A percentile compares a stretch with the other conserved stretches of the same genome.
Evolutionary conservation across 1,140 invertebrate species (phyloP).

Genomic region (Chelonus insularis): DNA sequence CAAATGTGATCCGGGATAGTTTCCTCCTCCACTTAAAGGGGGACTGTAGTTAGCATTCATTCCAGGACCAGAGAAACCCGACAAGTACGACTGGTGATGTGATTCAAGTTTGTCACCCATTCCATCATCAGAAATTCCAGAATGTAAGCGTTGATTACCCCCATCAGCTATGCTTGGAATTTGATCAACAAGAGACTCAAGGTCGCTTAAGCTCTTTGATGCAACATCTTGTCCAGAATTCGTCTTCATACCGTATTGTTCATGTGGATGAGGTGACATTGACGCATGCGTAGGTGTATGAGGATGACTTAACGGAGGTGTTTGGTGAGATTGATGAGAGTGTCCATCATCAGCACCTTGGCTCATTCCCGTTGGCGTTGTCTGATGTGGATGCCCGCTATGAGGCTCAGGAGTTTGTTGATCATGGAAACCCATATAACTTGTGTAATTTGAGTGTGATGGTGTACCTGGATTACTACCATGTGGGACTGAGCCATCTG

Average conservation of each 20-base stretch:
- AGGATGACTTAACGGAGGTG: constrained; percentile 52
- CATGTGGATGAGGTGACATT: constrained; percentile 56
- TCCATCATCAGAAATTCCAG: constrained; percentile 42
- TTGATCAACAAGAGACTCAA: constrained; percentile 88
- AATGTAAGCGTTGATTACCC: constrained; percentile 53
- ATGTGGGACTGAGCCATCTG: constrained; percentile 44
- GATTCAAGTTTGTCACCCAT: constrained; percentile 42
- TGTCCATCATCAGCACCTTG: constrained; percentile 42
- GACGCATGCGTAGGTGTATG: constrained; percentile 53
- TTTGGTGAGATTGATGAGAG: constrained; percentile 54
- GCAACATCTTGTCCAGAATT: constrained; percentile 71
- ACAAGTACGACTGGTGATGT: constrained; percentile 49
- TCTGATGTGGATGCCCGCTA: constrained; percentile 50
- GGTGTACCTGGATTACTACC: constrained; percentile 49
- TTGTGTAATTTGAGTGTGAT: constrained; percentile 48
- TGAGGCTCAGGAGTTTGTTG: constrained; percentile 44
- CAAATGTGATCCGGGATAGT: constrained; percentile 45
- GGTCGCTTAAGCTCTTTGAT: constrained; percentile 83
- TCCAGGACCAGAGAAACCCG: constrained; percentile 37
- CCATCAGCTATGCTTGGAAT: constrained; percentile 83
- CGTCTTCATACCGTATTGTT: constrained; percentile 46
- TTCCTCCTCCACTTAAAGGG: constrained; percentile 38
- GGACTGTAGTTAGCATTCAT: constrained; percentile 52
- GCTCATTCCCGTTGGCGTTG: constrained; percentile 50
- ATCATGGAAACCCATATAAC: constrained; percentile 56